These are phyloP conservation scores for Girardinus metallicus DNA, from an alignment of 2,797 vertebrate genomes.

Conservation along the genomic window DNA sequence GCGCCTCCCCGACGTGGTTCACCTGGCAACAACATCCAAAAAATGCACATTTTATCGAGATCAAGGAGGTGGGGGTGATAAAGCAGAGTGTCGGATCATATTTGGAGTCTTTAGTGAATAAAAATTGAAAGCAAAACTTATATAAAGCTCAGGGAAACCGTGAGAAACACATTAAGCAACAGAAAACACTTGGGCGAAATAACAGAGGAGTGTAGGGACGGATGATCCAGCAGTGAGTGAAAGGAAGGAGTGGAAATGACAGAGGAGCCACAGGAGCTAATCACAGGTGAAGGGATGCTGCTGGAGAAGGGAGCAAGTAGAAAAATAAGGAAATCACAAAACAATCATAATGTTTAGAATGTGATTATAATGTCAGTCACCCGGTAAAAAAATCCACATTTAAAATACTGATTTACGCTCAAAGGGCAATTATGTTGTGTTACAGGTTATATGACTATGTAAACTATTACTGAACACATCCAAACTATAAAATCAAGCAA, in stretches of 20 bases:
- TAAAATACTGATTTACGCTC: background rate
- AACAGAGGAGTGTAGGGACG: background rate
- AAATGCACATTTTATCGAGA: no score
- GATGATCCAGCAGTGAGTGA: background rate
- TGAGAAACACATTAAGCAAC: background rate
- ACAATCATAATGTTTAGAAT: background rate
- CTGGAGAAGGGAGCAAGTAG: background rate
- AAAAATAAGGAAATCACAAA: background rate
- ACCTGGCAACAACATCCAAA: conserved; percentile 70
- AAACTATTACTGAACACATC: background rate
- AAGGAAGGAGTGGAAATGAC: background rate
- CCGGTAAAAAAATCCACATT: background rate
- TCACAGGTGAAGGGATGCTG: background rate
- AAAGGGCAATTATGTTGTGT: background rate
- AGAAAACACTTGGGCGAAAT: background rate
- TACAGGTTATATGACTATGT: background rate
- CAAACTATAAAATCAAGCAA: background rate
- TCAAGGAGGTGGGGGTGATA: no score
- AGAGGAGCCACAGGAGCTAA: background rate
- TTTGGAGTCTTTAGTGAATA: no score
- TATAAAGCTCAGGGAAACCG: background rate
- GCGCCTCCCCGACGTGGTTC: conserved; percentile 73
- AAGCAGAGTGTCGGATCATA: background rate
- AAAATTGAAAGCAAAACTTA: no score
- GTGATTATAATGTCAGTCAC: background rate